Percentiles rank a stretch among this genome's conserved stretches.
Conservation (phyloP, 2,888 invertebrate species). For the Acrocera orbiculus region DNA sequence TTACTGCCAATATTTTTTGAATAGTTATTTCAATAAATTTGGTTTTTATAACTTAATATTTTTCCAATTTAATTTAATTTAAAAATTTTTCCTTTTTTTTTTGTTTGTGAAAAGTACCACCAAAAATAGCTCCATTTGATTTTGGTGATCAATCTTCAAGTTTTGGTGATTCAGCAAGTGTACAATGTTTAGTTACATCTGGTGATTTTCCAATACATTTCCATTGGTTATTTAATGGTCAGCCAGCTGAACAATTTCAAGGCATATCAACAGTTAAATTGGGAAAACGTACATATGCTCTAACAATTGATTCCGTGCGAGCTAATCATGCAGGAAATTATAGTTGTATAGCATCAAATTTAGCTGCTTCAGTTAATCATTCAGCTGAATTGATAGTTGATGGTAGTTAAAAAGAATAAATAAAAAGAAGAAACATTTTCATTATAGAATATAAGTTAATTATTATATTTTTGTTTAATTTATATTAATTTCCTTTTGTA, state of each 20-base stretch:
- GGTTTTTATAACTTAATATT: no score
- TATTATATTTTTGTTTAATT: not conserved
- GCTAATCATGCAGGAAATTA: slow-evolving; percentile 53
- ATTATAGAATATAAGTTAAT: no score
- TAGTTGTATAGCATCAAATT: slow-evolving; percentile 50
- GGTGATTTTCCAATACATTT: slow-evolving; percentile 50
- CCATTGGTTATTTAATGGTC: slow-evolving; percentile 44
- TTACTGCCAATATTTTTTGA: no score
- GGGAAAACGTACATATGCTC: slow-evolving; percentile 43
- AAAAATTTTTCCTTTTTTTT: no score
- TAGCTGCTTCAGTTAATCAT: slow-evolving; percentile 40
- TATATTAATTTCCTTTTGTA: not conserved
- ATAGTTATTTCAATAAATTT: no score
- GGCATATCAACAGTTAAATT: slow-evolving; percentile 34
- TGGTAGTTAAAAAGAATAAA: slow-evolving; percentile 32
- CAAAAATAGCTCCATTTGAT: slow-evolving; percentile 51
- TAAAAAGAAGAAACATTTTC: no score
- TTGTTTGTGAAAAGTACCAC: slow-evolving; percentile 54
- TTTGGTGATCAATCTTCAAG: slow-evolving; percentile 50
- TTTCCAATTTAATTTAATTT: not conserved
- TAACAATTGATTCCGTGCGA: slow-evolving; percentile 51
- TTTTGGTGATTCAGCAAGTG: slow-evolving; percentile 43
- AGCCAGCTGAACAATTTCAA: slow-evolving; percentile 29
- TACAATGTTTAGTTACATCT: slow-evolving; percentile 40
- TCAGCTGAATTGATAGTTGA: slow-evolving; percentile 43